Evolutionary conservation across 2,888 invertebrate species (phyloP), one percentile per base, ranked within the genome.

Genomic region (Sceliomorpha sp.): DNA sequence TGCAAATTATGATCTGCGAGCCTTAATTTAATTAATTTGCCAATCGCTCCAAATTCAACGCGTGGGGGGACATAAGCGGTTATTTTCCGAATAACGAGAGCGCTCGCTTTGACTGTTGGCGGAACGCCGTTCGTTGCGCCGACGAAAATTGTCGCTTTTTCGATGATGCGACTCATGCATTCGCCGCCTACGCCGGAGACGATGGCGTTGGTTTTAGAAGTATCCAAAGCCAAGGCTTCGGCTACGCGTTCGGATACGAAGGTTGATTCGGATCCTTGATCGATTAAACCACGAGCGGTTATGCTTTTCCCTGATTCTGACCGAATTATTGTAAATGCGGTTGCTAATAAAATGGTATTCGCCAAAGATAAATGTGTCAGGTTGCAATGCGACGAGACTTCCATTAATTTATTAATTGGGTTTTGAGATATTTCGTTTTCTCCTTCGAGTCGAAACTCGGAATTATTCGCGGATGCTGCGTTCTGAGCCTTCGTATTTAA

Each of bases 1-100:
- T 13, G 9, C 3, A 13, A 31, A 5, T 12, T 9, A 10, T 29
- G 31, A 26, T 51, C 40, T 2, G 32, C 40, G 13, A 51, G 10
- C 10, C 39, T 14, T 7, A 51, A 1, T 1, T 14, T 29, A 1
- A n/a, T 7, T 1, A 39, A n/a, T 1, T 20, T 6, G 1, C 10
- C 9, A 1, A 17, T 3, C 5, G 17, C 10, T n/a, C 13, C 5
- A 7, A 20, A 15, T 4, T 26, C 10, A 1, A 7, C 20, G 14
- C n/a, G n/a, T 2, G 15, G 39, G 1, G 51, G 39, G 1, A 13
- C 13, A 10, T 31, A 32, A 1, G 51, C 40, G 7, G 51, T 51
- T 2, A 51, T 15, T 15, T 40, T 20, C 10, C 3, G 12, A 12
- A 51, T 9, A 2, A 40, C 31, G 5, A 40, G 20, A 7, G 51